These are phyloP conservation scores for Malurus alboscapulatus DNA, from an alignment of 2,113 vertebrate genomes.

Conservation along the genomic window DNA sequence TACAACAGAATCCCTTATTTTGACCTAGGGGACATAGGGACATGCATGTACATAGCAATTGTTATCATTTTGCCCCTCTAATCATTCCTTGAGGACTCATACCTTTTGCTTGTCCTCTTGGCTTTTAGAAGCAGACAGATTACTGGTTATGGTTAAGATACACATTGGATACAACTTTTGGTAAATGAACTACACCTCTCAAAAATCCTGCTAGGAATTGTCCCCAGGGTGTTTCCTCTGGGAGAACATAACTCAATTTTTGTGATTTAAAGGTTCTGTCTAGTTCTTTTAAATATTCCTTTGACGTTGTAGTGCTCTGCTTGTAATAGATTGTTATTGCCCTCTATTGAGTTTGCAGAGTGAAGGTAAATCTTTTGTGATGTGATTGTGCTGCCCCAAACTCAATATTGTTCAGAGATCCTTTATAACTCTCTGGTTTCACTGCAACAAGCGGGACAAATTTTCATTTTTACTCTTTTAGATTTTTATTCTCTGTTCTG, in stretches of 20 bases:
- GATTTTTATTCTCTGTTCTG: slow-evolving; percentile 68
- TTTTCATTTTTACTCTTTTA: slow-evolving; percentile 98
- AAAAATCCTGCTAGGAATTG: slow-evolving; percentile 79
- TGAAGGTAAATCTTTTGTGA: slow-evolving; percentile 94
- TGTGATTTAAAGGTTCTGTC: slow-evolving; percentile 85
- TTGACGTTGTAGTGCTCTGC: slow-evolving; percentile 75
- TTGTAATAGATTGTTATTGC: slow-evolving; percentile 97
- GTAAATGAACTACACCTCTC: slow-evolving; percentile 75
- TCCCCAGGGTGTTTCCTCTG: slow-evolving; percentile 75
- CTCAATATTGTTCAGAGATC: slow-evolving; percentile 85
- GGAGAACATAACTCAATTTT: slow-evolving; percentile 78
- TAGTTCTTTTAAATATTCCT: slow-evolving; percentile 86
- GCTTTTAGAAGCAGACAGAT: slow-evolving; percentile 35
- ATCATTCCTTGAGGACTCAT: background rate
- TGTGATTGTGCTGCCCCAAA: slow-evolving; percentile 89
- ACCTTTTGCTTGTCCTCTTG: slow-evolving; percentile 43
- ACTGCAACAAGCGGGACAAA: slow-evolving; percentile 79
- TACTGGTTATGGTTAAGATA: slow-evolving; percentile 50
- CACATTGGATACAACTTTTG: slow-evolving; percentile 70
- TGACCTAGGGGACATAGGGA: background rate
- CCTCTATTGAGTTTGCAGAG: slow-evolving; percentile 90
- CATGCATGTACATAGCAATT: background rate
- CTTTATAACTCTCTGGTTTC: slow-evolving; percentile 85
- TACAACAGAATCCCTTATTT: background rate
- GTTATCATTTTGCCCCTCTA: background rate